Base-by-base conservation (phyloP, 2,888 invertebrate genomes). In the Netelia melanura region DNA sequence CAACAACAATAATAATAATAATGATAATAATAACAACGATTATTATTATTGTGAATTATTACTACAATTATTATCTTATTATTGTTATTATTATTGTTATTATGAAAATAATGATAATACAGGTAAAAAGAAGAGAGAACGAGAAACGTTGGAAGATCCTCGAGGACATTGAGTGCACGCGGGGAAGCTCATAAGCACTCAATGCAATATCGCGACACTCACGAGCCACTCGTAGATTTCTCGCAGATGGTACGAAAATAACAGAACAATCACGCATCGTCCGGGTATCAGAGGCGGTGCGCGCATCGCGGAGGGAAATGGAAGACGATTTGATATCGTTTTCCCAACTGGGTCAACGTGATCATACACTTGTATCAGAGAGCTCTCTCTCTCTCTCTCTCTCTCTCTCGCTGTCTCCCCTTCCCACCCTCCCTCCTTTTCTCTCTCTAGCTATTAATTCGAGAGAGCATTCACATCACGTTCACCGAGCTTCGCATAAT, bases 341-440 rank as follows among this genome's bases (percentile, higher is more conserved):
- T 81, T 81, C 81, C 44, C 81, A 84, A 84, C 84, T 84, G 74
- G 84, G 84, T 84, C 84, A 84, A 74, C 84, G 84, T 68, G 81
- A 84, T 84, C 84, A 78, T 84, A 72, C 84, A 84, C 84, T 84
- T 84, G 84, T 81, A 14, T 10, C 81, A 30, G 61, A n/a, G n/a
- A 30, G 72, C 72, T 71, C 79, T 61, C 68, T 43, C 61, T 23
- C 61, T 44, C 23, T 67, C 48, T 52, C 48, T 48, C 48, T 48
- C 48, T 48, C 2, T 48, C 11, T 48, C 48, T 48, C 48, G 2
- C 48, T 48, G 1, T 48, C 48, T 48, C 48, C 8, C 48, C 48
- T 48, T 10, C 10, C 3, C 48, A 2, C 48, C 11, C 48, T 48
- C 48, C 6, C 48, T 48, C 48, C 11, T 14, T 48, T 14, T 48